These are phyloP conservation scores for Piprites chloris DNA, from an alignment of 2,113 vertebrate genomes.

Conservation along the genomic window DNA sequence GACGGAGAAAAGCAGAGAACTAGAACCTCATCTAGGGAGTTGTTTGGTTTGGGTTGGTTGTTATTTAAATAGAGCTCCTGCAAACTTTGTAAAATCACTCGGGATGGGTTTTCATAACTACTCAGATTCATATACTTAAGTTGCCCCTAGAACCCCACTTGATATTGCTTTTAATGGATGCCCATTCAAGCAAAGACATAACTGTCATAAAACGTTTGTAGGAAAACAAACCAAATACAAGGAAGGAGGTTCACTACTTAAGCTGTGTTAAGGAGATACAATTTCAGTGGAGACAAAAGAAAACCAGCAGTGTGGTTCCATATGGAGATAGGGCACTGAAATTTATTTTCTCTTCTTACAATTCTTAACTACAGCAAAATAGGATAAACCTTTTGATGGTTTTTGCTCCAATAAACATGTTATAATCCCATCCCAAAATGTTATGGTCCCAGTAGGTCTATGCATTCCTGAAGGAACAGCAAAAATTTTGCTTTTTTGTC, in stretches of 20 bases:
- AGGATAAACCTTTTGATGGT: background rate
- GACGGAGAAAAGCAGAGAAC: background rate
- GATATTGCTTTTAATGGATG: background rate
- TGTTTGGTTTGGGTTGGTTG: background rate
- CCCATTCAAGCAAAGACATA: background rate
- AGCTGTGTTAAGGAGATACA: fast-evolving
- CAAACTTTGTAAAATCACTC: background rate
- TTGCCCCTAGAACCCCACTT: background rate
- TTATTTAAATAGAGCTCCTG: background rate
- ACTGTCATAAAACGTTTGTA: background rate
- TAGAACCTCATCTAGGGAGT: background rate
- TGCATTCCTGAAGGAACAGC: background rate
- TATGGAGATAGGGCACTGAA: background rate
- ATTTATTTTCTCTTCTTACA: background rate
- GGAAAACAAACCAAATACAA: background rate
- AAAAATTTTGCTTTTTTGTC: background rate
- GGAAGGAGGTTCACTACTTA: background rate
- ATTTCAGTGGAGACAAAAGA: background rate
- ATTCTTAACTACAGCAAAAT: background rate
- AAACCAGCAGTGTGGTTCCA: background rate
- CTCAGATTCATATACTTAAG: background rate
- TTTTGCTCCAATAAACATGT: background rate
- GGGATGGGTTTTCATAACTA: background rate
- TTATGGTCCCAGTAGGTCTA: background rate
- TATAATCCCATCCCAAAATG: background rate